A percentile compares a stretch with the other conserved stretches of the same genome.
These are phyloP conservation scores for Montifringilla adamsi DNA, from an alignment of 2,113 vertebrate species.

Conservation along the genomic window DNA sequence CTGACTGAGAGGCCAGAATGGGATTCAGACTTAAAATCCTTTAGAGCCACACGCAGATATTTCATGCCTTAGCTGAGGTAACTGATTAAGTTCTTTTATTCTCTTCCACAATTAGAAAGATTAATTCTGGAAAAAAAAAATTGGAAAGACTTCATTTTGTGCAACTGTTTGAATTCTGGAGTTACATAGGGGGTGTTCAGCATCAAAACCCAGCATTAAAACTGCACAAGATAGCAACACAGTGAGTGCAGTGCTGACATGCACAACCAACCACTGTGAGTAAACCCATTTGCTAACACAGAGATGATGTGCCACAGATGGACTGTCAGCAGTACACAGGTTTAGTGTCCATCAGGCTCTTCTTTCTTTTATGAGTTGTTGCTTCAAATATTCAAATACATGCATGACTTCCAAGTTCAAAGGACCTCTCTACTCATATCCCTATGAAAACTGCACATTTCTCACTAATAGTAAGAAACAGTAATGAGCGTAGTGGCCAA, in stretches of 20 bases:
- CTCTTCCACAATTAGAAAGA: neutral
- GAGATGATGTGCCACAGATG: neutral
- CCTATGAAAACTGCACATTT: neutral
- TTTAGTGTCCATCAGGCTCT: neutral
- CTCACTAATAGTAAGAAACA: neutral
- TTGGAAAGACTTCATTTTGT: neutral
- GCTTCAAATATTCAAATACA: neutral
- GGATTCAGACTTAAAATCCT: neutral
- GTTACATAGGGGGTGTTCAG: neutral
- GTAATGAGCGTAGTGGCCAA: neutral
- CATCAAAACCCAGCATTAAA: neutral
- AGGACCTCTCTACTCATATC: neutral
- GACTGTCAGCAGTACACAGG: neutral
- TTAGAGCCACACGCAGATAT: rapidly evolving
- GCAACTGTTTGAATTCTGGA: neutral
- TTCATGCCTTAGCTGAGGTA: neutral
- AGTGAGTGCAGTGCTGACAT: rapidly evolving
- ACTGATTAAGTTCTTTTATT: neutral
- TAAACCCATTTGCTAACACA: neutral
- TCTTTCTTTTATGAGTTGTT: neutral
- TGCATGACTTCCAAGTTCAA: neutral
- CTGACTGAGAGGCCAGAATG: rapidly evolving
- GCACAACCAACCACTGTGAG: neutral
- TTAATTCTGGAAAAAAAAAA: neutral
- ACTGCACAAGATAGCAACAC: rapidly evolving